phyloP scores from a whole-genome alignment of 2,797 vertebrate genomes.

The Channa striata region DNA sequence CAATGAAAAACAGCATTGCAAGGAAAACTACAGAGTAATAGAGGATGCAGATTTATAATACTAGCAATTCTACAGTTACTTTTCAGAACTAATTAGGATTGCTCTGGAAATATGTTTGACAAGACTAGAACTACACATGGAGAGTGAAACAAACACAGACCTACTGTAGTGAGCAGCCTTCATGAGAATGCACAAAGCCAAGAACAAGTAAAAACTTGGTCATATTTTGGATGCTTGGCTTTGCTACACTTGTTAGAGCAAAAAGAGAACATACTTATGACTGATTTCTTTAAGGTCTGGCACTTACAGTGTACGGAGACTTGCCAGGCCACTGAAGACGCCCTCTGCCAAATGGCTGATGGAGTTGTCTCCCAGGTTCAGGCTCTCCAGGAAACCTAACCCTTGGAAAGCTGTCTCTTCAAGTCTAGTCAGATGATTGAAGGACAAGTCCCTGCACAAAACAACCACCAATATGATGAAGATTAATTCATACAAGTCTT shows the following conservation, averaged over 20 bases:
- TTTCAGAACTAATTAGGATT: constrained; percentile 9
- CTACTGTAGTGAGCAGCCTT: constrained; percentile 56
- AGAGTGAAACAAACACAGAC: constrained; percentile 44
- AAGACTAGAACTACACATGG: constrained; percentile 24
- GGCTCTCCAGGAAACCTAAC: constrained; percentile 89
- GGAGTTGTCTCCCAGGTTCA: constrained; percentile 94
- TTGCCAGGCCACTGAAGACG: constrained; percentile 91
- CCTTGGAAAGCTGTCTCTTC: constrained; percentile 94
- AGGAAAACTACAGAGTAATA: constrained; percentile 5
- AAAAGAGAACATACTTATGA: constrained; percentile 3
- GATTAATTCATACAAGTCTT: constrained; percentile 3
- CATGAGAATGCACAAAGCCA: constrained; percentile 49
- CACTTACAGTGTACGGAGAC: constrained; percentile 92
- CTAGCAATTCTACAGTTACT: not conserved
- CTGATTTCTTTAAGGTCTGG: not conserved
- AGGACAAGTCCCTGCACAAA: constrained; percentile 91
- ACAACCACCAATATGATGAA: constrained; percentile 16
- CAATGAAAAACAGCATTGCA: constrained; percentile 5
- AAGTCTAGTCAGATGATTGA: constrained; percentile 93
- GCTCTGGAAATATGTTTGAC: constrained; percentile 14
- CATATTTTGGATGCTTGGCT: constrained; percentile 6
- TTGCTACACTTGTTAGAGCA: constrained; percentile 10
- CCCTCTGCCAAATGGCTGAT: constrained; percentile 95
- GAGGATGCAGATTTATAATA: constrained; percentile 7
- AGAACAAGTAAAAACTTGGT: constrained; percentile 50